A percentile compares a stretch with the other conserved stretches of the same genome.
phyloP scores from a whole-genome alignment of 2,888 invertebrate species.

The Chalcis sispes region DNA sequence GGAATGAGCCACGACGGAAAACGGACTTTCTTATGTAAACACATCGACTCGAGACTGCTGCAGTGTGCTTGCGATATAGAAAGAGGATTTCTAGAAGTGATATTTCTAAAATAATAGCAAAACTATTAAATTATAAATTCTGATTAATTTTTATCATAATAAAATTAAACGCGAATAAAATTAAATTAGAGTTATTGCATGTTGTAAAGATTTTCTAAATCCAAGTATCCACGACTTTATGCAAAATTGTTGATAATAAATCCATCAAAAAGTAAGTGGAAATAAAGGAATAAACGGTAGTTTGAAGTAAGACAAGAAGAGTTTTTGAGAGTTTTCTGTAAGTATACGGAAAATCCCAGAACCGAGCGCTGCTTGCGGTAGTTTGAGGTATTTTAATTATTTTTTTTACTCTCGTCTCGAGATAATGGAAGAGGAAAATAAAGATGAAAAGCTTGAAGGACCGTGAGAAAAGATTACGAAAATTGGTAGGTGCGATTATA shows the following conservation, averaged over 20 bases:
- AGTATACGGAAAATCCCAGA: not conserved
- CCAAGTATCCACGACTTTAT: too few relatives aligned
- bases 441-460: conserved; percentile 38
- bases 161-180: too few relatives aligned
- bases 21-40: too few relatives aligned
- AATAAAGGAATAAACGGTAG: not conserved
- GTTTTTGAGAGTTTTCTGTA: not conserved
- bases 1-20: too few relatives aligned
- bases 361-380: not conserved
- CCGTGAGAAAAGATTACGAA: conserved; percentile 41
- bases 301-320: conserved; percentile 24
- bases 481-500: conserved; percentile 43
- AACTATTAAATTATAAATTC: too few relatives aligned
- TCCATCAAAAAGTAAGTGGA: not conserved
- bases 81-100: too few relatives aligned
- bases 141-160: too few relatives aligned
- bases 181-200: too few relatives aligned
- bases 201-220: too few relatives aligned
- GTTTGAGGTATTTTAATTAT: conserved; percentile 37
- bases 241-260: not conserved
- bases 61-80: too few relatives aligned
- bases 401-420: conserved; percentile 18
- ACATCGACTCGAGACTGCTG: too few relatives aligned
- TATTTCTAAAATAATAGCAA: too few relatives aligned
- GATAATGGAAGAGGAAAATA: conserved; percentile 31